Conservation (phyloP, 2,888 invertebrate species). For the Rhamnusium bicolor region DNA sequence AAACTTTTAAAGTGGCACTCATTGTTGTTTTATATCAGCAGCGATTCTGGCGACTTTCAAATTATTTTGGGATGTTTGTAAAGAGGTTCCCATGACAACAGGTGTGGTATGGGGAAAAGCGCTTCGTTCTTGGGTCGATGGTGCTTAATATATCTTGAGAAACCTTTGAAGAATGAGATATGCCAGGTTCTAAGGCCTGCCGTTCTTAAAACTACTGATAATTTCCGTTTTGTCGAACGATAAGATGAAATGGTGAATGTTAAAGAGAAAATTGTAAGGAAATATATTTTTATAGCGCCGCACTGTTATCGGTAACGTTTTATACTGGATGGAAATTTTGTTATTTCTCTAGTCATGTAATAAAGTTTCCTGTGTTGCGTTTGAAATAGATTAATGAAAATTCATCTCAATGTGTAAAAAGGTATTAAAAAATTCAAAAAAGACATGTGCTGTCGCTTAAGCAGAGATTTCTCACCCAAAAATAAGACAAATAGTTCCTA, state of each 20-base stretch:
- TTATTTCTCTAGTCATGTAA: background rate
- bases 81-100: slow-evolving; percentile 49
- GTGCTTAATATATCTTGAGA: slow-evolving; percentile 10
- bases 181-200: background rate
- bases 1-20: slow-evolving; percentile 52
- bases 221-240: slow-evolving; percentile 21
- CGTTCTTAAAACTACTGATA: background rate
- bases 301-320: background rate
- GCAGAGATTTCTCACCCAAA: too few species aligned
- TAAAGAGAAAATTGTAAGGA: background rate
- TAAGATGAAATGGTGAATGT: background rate
- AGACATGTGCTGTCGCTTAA: too few species aligned
- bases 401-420: background rate
- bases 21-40: slow-evolving; percentile 48
- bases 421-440: background rate
- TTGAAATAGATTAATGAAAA: background rate
- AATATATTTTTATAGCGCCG: background rate
- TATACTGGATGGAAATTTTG: background rate
- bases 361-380: background rate
- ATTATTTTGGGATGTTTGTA: slow-evolving; percentile 28
- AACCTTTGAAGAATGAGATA: slow-evolving; percentile 4
- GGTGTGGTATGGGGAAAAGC: slow-evolving; percentile 32
- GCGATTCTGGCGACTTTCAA: slow-evolving; percentile 11
- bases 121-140: slow-evolving; percentile 20
- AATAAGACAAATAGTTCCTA: background rate